Base-by-base conservation (phyloP, 2,888 invertebrate genomes). In the Apamea sordens region DNA sequence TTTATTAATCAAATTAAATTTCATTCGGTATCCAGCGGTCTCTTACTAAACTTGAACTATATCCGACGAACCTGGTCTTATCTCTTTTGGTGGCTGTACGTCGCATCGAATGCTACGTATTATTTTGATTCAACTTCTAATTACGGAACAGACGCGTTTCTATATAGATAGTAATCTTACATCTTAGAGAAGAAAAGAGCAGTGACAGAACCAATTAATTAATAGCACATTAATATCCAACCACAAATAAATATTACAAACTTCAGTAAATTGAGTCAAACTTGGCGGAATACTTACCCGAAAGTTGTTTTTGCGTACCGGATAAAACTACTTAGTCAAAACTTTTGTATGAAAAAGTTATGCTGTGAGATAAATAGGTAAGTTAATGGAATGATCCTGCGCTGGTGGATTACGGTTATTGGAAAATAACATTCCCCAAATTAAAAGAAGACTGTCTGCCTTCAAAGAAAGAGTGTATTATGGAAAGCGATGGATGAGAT, bases 201-300 rank as follows among this genome's bases (percentile, higher is more conserved):
- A 18, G 24, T 50, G 72, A 53, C 28, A 70, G 4, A 53, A 61
- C 44, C 44, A 79, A 70, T 79, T 75, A 80, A 79, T 77, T 70
- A 36, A 72, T 76, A 63, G 24, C 13, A 61, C 47, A 82, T 79
- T 81, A 76, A 74, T 64, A 41, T 76, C 53, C 44, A 28, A 6
- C 56, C 21, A 63, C 32, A 76, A 75, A 82, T 75, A 64, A 59
- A 53, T 77, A 86, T 64, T 47, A 74, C 68, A 73, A 82, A 80
- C 82, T 88, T 67, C 47, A 59, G 65, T 63, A 84, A 86, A 82
- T 86, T 86, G 53, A 70, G 50, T 73, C 63, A n/a, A 80, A 83
- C 71, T 85, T 78, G 53, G 67, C 1, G 67, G 47, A 63, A 36
- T 76, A 76, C 67, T 87, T 81, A 77, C 69, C 11, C 24, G 41